Conservation (phyloP, 2,797 vertebrate species). For the Phalloptychus januarius region DNA sequence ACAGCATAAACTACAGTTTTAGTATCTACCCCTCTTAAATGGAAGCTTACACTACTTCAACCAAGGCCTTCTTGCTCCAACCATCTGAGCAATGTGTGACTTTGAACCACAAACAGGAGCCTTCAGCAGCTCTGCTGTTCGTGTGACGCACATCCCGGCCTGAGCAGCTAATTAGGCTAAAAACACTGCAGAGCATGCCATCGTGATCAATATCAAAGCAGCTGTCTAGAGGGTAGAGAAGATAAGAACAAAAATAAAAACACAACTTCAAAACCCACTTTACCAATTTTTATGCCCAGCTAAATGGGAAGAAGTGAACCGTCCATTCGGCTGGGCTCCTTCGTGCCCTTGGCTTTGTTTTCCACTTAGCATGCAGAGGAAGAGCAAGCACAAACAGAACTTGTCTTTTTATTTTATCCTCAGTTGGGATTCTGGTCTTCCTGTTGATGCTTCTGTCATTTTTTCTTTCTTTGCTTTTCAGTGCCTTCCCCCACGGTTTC, state of each 20-base stretch:
- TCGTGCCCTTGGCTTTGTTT: constrained; percentile 69
- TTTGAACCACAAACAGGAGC: constrained; percentile 59
- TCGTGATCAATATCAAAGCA: constrained; percentile 81
- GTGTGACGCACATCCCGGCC: constrained; percentile 68
- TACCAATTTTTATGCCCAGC: constrained; percentile 57
- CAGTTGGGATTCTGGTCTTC: constrained; percentile 53
- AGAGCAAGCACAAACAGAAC: constrained; percentile 57
- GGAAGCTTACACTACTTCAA: constrained; percentile 27
- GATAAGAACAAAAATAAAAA: constrained; percentile 45
- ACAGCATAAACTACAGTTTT: constrained; percentile 14
- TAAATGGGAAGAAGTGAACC: constrained; percentile 70
- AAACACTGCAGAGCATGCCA: constrained; percentile 72
- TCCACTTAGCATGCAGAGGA: constrained; percentile 69
- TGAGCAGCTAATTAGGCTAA: constrained; percentile 78
- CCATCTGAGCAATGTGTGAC: constrained; percentile 57
- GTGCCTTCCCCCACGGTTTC: constrained; percentile 47
- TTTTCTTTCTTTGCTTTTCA: constrained; percentile 49
- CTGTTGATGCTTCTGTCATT: constrained; percentile 56
- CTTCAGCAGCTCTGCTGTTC: constrained; percentile 61
- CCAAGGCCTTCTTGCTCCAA: constrained; percentile 32
- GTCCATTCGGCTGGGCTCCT: constrained; percentile 61
- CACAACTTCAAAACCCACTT: constrained; percentile 68
- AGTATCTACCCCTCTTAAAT: constrained; percentile 21
- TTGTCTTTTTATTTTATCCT: constrained; percentile 68
- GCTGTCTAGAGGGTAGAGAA: constrained; percentile 69